A percentile compares a stretch with the other conserved stretches of the same genome.
phyloP scores from a whole-genome alignment of 2,113 vertebrate genomes.

The Periophthalmodon schlosseri region DNA sequence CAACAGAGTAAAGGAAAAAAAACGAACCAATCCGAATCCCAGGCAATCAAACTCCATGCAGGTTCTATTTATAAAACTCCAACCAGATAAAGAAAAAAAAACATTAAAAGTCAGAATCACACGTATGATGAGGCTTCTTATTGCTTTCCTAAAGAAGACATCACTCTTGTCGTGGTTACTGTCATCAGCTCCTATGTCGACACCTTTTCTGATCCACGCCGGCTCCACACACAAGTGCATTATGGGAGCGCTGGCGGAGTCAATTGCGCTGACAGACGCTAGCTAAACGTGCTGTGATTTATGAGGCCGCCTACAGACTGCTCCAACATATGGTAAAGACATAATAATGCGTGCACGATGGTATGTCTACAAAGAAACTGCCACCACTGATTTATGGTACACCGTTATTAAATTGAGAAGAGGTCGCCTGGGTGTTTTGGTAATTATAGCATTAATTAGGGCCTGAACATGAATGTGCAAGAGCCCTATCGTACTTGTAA shows the following conservation, averaged over 20 bases:
- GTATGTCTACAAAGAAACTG: neutral
- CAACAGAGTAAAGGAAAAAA: neutral
- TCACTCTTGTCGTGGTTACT: neutral
- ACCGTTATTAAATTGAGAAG: neutral
- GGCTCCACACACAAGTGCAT: neutral
- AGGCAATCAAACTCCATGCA: neutral
- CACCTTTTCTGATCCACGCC: neutral
- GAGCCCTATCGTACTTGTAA: too few species aligned
- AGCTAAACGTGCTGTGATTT: slow-evolving; percentile 4
- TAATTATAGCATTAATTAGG: neutral
- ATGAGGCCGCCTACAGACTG: neutral
- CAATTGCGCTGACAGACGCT: neutral
- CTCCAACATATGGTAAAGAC: slow-evolving; percentile 7
- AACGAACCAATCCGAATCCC: too few species aligned
- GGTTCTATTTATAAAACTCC: neutral
- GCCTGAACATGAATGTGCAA: too few species aligned
- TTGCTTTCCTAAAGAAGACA: slow-evolving; percentile 6
- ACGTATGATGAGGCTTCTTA: slow-evolving; percentile 3
- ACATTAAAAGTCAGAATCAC: neutral
- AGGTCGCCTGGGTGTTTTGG: neutral
- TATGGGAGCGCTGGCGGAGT: neutral
- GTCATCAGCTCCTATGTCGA: neutral
- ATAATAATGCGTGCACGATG: slow-evolving; percentile 10
- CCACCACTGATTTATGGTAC: neutral
- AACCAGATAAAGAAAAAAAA: neutral